Percentiles rank a stretch among this genome's conserved stretches.
Conservation (phyloP, 1,140 invertebrate genomes). For the Bemisia tabaci region DNA sequence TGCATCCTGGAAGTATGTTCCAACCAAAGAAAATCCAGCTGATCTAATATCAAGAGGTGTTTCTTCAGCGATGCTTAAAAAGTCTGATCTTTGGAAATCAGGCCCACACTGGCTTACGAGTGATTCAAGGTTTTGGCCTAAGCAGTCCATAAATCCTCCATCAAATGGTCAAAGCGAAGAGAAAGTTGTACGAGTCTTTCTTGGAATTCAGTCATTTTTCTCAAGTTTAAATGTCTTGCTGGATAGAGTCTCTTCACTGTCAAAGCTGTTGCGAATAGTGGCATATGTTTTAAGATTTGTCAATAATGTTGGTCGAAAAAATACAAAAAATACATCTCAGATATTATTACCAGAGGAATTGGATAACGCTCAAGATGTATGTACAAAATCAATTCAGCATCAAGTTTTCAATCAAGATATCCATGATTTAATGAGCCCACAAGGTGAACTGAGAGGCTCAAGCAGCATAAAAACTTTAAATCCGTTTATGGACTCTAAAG, state of each 20-base stretch:
- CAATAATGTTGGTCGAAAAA: neutral
- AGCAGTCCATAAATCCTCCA: neutral
- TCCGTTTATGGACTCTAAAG: neutral
- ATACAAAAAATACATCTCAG: neutral
- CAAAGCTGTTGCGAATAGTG: neutral
- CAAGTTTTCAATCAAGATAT: neutral
- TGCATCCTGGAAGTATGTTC: slow-evolving; percentile 25
- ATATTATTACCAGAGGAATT: neutral
- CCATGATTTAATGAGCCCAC: neutral
- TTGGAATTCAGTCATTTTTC: neutral
- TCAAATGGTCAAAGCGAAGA: neutral
- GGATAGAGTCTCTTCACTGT: neutral
- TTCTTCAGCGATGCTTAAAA: slow-evolving; percentile 18
- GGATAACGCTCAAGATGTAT: neutral
- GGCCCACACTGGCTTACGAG: slow-evolving; percentile 21
- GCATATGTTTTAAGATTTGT: neutral
- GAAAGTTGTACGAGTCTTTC: neutral
- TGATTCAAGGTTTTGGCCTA: neutral
- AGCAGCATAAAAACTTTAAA: neutral
- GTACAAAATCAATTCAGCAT: neutral
- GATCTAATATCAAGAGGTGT: slow-evolving; percentile 27
- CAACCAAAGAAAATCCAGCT: slow-evolving; percentile 26
- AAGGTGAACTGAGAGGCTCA: neutral
- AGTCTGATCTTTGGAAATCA: slow-evolving; percentile 25
- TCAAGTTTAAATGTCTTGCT: too few species aligned